Evolutionary conservation across 2,888 invertebrate species (phyloP), one percentile per base, ranked within the genome.

Genomic region (Coelogynopora nodosa): DNA sequence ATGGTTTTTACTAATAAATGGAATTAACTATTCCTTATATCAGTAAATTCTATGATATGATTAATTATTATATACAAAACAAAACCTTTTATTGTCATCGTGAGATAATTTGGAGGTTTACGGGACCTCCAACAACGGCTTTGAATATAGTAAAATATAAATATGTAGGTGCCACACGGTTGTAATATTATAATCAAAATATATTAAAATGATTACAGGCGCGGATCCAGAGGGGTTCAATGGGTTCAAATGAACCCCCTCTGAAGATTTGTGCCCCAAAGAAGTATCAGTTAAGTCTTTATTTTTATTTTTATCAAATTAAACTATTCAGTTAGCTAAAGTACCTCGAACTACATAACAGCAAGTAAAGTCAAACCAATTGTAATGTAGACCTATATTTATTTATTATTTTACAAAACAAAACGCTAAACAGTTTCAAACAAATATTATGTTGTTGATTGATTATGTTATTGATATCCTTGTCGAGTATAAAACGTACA

Each of bases 321-420:
- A 74, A 49, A 49, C 49, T 49, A 49, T 49, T 49, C 49, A 74
- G 27, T 23, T 74, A 74, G 10, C 74, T 74, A 74, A 74, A 74
- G 74, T 74, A 74, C 74, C 23, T 74, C 27, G 74, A 74, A 74
- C 18, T 74, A 74, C 74, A 74, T 74, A 74, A 74, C 18, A 74
- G 74, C 74, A 74, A 74, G 74, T 74, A 74, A 74, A 74, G 49
- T 74, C 74, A 74, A 74, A 10, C 27, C 74, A 74, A 74, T 74
- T 74, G 23, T 74, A 74, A 74, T 74, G 74, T 74, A 74, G n/a
- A n/a, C 23, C 18, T 49, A 49, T 49, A 49, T 74, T 74, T 74
- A 74, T 74, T 74, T 74, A 74, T 74, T 74, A 74, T 74, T 74
- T 23, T 13, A 26, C 74, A 74, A 74, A 74, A 74, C 74, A 5